These are phyloP conservation scores for Pseudomyrmex concolor DNA, from an alignment of 1,140 invertebrate genomes.

Conservation along the genomic window DNA sequence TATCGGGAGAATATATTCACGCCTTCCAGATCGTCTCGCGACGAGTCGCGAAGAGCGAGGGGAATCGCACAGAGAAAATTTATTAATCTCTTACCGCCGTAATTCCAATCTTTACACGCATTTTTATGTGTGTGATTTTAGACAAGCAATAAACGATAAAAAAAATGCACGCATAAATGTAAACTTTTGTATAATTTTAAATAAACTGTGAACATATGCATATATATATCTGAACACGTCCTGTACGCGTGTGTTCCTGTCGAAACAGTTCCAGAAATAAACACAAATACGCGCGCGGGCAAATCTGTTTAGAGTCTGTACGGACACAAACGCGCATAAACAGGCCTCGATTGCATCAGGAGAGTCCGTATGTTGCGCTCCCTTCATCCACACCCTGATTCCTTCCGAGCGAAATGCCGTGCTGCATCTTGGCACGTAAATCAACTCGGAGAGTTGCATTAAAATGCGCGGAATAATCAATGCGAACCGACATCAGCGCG, in stretches of 20 bases:
- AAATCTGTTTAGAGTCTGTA: neutral
- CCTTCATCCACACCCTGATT: constrained; percentile 39
- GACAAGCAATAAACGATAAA: too few relatives aligned
- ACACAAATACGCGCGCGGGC: neutral
- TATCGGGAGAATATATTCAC: neutral
- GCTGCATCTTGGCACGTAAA: constrained; percentile 18
- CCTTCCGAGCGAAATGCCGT: constrained; percentile 17
- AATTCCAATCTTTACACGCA: too few relatives aligned
- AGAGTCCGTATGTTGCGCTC: neutral
- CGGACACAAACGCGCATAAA: neutral
- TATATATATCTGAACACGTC: too few relatives aligned
- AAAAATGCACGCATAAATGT: too few relatives aligned
- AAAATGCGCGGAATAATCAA: neutral
- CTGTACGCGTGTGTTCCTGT: neutral
- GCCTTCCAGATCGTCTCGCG: too few relatives aligned
- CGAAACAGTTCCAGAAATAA: constrained; percentile 7
- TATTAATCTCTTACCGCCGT: too few relatives aligned
- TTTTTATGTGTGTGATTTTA: too few relatives aligned
- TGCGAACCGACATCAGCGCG: neutral
- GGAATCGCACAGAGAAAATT: neutral
- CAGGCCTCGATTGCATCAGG: neutral
- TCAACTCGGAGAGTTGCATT: neutral
- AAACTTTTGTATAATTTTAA: too few relatives aligned
- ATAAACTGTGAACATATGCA: too few relatives aligned
- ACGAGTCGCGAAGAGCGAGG: too few relatives aligned